A percentile compares a stretch with the other conserved stretches of the same genome.
phyloP scores from a whole-genome alignment of 2,113 vertebrate genomes.

The Pica pica region DNA sequence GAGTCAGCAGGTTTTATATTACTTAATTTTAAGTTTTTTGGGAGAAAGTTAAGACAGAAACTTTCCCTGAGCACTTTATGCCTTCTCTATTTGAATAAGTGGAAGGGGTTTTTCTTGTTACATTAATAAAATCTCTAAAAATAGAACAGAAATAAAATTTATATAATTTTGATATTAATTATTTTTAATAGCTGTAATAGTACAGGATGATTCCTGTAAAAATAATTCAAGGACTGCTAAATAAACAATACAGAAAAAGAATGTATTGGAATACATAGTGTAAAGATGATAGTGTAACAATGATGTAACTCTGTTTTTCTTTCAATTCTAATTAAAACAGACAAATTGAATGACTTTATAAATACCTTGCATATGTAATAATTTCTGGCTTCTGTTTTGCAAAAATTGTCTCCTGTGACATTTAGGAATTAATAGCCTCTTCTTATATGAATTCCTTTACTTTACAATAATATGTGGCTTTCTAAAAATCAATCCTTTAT shows the following conservation, averaged over 20 bases:
- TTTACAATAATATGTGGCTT: neutral
- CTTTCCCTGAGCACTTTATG: neutral
- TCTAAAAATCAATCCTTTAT: neutral
- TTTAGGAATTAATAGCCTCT: neutral
- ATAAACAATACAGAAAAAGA: neutral
- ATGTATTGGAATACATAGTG: neutral
- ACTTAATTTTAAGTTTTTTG: neutral
- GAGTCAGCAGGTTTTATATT: neutral
- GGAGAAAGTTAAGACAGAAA: neutral
- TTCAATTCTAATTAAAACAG: conserved; percentile 37
- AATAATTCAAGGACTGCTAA: neutral
- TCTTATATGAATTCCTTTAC: neutral
- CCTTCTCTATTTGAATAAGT: neutral
- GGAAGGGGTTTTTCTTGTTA: neutral
- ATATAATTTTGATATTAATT: neutral
- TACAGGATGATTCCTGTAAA: neutral
- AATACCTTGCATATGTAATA: conserved; percentile 14
- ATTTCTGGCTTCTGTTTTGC: conserved; percentile 26
- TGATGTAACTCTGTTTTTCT: conserved; percentile 31
- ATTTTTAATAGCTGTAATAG: neutral
- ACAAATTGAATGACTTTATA: conserved; percentile 28
- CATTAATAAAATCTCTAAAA: neutral
- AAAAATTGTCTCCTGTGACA: neutral
- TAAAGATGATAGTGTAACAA: conserved; percentile 46
- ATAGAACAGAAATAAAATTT: neutral